Evolutionary conservation across 2,797 vertebrate genomes (phyloP), one percentile per base, ranked within the genome.

Genomic region (Molossus molossus): DNA sequence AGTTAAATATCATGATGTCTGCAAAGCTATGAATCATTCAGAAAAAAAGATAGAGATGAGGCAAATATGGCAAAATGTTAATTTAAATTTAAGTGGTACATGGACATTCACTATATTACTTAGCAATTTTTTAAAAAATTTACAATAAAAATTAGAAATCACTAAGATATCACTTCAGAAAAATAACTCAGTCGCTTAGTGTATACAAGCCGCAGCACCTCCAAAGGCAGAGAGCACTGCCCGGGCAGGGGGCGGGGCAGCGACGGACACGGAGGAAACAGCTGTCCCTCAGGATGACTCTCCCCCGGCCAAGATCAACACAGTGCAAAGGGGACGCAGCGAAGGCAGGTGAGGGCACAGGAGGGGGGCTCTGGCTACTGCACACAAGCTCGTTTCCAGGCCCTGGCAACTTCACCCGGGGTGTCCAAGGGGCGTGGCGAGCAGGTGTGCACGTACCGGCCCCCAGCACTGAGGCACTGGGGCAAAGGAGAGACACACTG

Each of bases 121-220:
- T 94, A 89, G 25, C 21, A 53, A 14, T 62, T 55, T 65, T 58
- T 69, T 27, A 37, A 23, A 88, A 94, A 91, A 77, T 80, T 81
- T 55, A 91, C 18, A 50, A 20, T 69, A 76, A 60, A 82, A 93
- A 50, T 1, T 14, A 7, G 18, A 91, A 92, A 83, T 67, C 29
- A 85, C 23, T 81, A 76, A 95, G 73, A 23, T 57, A 88, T 50
- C 29, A 73, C 2, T 86, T 85, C 27, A 62, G 72, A 72, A 72
- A 92, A 87, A 80, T 40, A 64, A 82, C 50, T 86, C 45, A 50
- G 82, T 25, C 29, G 20, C 15, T 84, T 72, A 37, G 79, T 58
- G 29, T 21, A n/a, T 40, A 62, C 0, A 79, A 0, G 12, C 9
- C 10, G 5, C 1, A 20, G 0, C 9, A 1, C 27, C 40, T 1